These are phyloP conservation scores for Pseudochirops cupreus DNA, from an alignment of 2,797 vertebrate genomes.

Conservation along the genomic window DNA sequence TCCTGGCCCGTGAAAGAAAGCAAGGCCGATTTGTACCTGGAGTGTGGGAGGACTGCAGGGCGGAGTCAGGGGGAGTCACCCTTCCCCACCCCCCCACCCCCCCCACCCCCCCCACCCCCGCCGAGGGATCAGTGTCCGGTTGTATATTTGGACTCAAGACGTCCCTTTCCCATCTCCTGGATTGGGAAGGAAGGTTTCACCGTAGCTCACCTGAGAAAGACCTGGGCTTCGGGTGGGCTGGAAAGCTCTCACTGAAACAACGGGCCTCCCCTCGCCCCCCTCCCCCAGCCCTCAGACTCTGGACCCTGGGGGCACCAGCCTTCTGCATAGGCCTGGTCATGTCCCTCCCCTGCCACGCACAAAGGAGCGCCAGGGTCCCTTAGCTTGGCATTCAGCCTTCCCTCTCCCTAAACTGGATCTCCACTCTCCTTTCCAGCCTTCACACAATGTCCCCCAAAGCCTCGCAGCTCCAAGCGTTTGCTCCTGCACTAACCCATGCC, in stretches of 20 bases:
- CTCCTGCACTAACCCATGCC: not conserved
- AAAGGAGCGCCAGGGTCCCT: not conserved
- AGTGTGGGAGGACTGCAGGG: not conserved
- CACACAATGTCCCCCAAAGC: not conserved
- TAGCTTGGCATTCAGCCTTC: not conserved
- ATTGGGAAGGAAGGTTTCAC: not conserved
- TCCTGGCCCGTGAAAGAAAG: conserved; percentile 23
- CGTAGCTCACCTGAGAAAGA: too few species aligned
- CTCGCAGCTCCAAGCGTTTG: rapidly evolving
- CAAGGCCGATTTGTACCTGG: not conserved
- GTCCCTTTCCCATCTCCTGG: not conserved
- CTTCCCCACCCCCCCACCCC: too few species aligned
- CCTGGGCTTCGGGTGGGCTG: not conserved
- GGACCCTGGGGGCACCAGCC: too few species aligned
- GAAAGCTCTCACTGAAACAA: not conserved
- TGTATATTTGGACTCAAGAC: too few species aligned
- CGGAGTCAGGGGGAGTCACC: too few species aligned
- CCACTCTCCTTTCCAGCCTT: not conserved
- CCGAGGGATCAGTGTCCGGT: too few species aligned
- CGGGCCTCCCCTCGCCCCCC: not conserved
- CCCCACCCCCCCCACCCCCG: too few species aligned
- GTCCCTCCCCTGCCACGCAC: not conserved
- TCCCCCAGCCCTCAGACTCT: not conserved
- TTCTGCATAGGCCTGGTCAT: not conserved
- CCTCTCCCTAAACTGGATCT: not conserved